Conservation (phyloP, 2,113 vertebrate species). For the Menidia beryllina region DNA sequence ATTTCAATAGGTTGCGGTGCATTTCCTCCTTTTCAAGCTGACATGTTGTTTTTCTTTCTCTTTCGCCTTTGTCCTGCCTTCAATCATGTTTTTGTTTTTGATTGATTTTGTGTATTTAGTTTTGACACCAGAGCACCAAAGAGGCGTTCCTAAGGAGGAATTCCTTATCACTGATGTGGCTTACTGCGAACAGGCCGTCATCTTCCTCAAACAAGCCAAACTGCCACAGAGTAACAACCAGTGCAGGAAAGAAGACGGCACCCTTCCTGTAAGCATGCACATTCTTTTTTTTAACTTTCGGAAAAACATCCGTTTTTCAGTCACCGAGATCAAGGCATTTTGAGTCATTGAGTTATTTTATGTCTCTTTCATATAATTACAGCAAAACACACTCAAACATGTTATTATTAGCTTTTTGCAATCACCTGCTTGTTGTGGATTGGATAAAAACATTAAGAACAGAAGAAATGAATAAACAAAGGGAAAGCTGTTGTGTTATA, state of each 20-base stretch:
- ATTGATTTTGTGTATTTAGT: conserved; percentile 39
- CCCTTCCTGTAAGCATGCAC: conserved; percentile 83
- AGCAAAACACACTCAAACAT: conserved; percentile 17
- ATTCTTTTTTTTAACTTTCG: not conserved
- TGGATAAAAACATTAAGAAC: conserved; percentile 44
- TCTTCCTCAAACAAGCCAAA: conserved; percentile 82
- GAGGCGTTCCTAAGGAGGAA: conserved; percentile 75
- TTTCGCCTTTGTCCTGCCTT: not conserved
- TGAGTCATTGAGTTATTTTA: not conserved
- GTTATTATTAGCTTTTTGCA: conserved; percentile 26
- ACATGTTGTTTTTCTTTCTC: conserved; percentile 7
- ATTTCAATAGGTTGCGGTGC: too few relatives aligned
- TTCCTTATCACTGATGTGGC: conserved; percentile 86
- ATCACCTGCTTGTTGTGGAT: conserved; percentile 16
- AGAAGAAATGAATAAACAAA: conserved; percentile 56
- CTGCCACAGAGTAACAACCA: conserved; percentile 66
- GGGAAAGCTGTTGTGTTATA: conserved; percentile 38
- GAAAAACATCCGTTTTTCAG: conserved; percentile 1
- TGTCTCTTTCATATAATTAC: conserved; percentile 4
- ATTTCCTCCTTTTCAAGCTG: too few relatives aligned
- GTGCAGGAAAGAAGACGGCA: conserved; percentile 78
- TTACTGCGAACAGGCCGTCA: conserved; percentile 89
- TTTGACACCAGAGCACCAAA: conserved; percentile 56
- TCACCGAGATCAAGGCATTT: not conserved
- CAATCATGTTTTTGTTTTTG: not conserved